Evolutionary conservation across 35 echinoderm and acorn worm genomes (phyloP).

Genomic region (Strongylocentrotus purpuratus): DNA sequence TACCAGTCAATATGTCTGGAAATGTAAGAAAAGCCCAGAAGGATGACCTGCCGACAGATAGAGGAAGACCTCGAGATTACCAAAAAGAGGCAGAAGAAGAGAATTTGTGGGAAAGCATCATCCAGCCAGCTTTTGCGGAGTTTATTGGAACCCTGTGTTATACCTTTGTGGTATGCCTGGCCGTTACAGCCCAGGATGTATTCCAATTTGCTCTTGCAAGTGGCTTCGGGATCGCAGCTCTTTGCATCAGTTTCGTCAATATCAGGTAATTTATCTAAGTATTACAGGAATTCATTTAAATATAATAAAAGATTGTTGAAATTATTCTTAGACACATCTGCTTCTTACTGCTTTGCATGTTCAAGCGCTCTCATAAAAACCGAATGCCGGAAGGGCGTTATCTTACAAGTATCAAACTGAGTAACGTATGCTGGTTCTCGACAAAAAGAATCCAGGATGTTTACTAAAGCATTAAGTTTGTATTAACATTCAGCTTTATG

Average conservation of each 20-base stretch:
- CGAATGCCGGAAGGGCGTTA: too few species aligned
- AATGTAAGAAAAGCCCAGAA: background rate
- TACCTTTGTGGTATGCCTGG: constrained; percentile 74
- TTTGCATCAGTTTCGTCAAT: constrained; percentile 80
- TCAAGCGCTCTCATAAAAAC: too few species aligned
- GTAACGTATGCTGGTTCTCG: too few species aligned
- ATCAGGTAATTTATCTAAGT: constrained; percentile 69
- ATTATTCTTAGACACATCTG: too few species aligned
- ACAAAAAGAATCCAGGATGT: too few species aligned
- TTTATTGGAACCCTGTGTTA: constrained; percentile 74
- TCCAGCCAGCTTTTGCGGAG: constrained; percentile 85
- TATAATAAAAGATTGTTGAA: background rate
- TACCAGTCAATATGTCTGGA: background rate
- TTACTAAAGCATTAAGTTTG: too few species aligned
- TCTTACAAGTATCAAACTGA: too few species aligned
- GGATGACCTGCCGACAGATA: background rate
- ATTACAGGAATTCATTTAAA: background rate
- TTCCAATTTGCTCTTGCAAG: constrained; percentile 70
- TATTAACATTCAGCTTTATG: too few species aligned
- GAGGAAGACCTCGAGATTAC: constrained; percentile 9
- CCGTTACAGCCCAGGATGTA: constrained; percentile 56
- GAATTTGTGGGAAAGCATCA: constrained; percentile 71
- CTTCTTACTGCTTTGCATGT: too few species aligned
- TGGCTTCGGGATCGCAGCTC: constrained; percentile 69
- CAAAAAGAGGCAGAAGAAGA: constrained; percentile 64